These are phyloP conservation scores for Notodonta ziczac DNA, from an alignment of 2,888 invertebrate genomes.

Conservation along the genomic window DNA sequence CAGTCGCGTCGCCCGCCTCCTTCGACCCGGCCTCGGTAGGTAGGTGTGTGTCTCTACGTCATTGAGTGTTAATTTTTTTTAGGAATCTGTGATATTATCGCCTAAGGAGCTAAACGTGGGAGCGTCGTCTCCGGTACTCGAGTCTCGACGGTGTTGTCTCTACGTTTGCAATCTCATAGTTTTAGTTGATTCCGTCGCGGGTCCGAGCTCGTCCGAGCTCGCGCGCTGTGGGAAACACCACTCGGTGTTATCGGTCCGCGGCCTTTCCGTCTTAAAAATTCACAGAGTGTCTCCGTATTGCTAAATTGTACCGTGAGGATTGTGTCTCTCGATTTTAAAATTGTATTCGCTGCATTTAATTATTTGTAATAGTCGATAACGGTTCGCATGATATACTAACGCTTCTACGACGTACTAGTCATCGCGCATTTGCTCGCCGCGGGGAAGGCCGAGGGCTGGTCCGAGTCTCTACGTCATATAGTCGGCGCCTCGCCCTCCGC, in stretches of 20 bases:
- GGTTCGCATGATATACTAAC: conserved; percentile 46
- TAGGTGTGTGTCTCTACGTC: conserved; percentile 37
- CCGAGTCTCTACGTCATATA: conserved; percentile 5
- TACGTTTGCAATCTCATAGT: conserved; percentile 61
- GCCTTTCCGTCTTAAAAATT: too few species aligned
- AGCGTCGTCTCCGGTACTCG: conserved; percentile 37
- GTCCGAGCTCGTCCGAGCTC: background rate
- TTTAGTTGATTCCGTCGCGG: conserved; percentile 35
- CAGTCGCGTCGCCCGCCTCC: conserved; percentile 10
- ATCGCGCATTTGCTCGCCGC: conserved; percentile 31
- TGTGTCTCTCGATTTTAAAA: conserved; percentile 40
- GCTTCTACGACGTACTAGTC: conserved; percentile 62
- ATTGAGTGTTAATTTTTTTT: conserved; percentile 58
- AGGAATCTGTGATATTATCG: conserved; percentile 82
- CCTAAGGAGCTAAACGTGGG: conserved; percentile 65
- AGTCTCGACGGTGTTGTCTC: conserved; percentile 36
- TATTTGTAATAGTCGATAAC: conserved; percentile 52
- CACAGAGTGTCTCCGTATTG: conserved; percentile 30
- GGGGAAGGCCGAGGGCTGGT: conserved; percentile 17
- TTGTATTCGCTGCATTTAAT: conserved; percentile 61
- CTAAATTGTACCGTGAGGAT: conserved; percentile 24
- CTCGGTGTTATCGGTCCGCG: too few species aligned
- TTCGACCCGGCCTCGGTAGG: conserved; percentile 21
- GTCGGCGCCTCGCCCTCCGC: background rate
- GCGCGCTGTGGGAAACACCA: too few species aligned